Evolutionary conservation across 2,888 invertebrate genomes (phyloP).

Genomic region (Notocelia uddmanniana): DNA sequence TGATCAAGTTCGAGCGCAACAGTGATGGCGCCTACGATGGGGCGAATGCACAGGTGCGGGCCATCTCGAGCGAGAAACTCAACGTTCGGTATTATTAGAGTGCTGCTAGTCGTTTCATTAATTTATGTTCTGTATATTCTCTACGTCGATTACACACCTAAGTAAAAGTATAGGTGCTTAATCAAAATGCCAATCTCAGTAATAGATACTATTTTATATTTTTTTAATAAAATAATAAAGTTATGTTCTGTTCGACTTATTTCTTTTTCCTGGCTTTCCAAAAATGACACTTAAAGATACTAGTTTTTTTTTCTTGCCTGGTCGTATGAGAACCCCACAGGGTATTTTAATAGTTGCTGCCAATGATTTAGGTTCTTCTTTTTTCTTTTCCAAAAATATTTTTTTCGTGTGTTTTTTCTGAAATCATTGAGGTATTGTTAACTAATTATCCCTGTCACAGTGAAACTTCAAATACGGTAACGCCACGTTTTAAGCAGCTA

Average conservation of each 20-base stretch:
- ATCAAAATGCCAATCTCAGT: conserved; percentile 42
- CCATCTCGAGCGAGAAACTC: conserved; percentile 80
- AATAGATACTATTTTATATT: conserved; percentile 36
- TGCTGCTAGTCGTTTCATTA: conserved; percentile 69
- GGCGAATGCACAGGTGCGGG: conserved; percentile 82
- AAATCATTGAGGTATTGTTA: conserved; percentile 49
- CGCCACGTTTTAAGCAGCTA: background rate
- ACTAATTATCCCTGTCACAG: background rate
- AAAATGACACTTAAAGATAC: conserved; percentile 66
- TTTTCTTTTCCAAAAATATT: conserved; percentile 40
- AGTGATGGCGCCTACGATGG: conserved; percentile 78
- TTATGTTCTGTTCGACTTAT: conserved; percentile 6
- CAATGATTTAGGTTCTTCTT: conserved; percentile 53
- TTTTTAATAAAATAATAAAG: conserved; percentile 31
- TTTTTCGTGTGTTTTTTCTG: conserved; percentile 53
- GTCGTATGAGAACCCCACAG: conserved; percentile 60
- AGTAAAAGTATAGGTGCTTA: conserved; percentile 55
- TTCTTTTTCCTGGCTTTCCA: conserved; percentile 55
- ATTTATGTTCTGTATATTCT: conserved; percentile 79
- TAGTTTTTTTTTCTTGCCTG: conserved; percentile 62
- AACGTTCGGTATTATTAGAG: conserved; percentile 85
- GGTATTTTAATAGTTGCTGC: conserved; percentile 66
- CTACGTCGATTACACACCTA: conserved; percentile 74
- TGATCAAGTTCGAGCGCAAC: conserved; percentile 78
- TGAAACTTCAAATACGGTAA: background rate